These are phyloP conservation scores for Julus scanicus DNA, from an alignment of 2,888 invertebrate genomes.

Conservation along the genomic window DNA sequence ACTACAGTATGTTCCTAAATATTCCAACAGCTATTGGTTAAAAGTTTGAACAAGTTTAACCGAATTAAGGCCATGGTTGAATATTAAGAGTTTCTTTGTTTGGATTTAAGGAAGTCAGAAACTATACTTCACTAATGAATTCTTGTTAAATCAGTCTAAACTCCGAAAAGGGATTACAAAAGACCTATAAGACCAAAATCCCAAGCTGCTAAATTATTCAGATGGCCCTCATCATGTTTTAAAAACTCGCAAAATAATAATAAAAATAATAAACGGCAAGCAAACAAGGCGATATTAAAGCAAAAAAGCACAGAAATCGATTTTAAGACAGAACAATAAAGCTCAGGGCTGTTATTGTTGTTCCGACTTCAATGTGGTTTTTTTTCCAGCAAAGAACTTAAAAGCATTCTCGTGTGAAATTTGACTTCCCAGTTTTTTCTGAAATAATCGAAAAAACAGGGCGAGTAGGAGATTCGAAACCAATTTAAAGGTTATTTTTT, in stretches of 20 bases:
- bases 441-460: not conserved
- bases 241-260: not conserved
- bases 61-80: too few species aligned
- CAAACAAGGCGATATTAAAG: not conserved
- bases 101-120: too few species aligned
- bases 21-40: too few species aligned
- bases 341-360: not conserved
- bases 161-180: not conserved
- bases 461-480: not conserved
- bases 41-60: too few species aligned
- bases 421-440: not conserved
- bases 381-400: not conserved
- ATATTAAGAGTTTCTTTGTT: too few species aligned
- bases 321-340: not conserved
- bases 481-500: not conserved
- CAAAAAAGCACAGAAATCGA: not conserved
- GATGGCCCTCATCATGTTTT: not conserved
- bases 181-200: not conserved
- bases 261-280: not conserved
- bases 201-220: not conserved
- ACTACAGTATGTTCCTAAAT: too few species aligned
- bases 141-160: not conserved
- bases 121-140: too few species aligned
- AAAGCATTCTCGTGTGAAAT: constrained; percentile 44
- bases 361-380: not conserved